Evolutionary conservation across 2,113 vertebrate species (phyloP).

Genomic region (Dissostichus mawsoni): DNA sequence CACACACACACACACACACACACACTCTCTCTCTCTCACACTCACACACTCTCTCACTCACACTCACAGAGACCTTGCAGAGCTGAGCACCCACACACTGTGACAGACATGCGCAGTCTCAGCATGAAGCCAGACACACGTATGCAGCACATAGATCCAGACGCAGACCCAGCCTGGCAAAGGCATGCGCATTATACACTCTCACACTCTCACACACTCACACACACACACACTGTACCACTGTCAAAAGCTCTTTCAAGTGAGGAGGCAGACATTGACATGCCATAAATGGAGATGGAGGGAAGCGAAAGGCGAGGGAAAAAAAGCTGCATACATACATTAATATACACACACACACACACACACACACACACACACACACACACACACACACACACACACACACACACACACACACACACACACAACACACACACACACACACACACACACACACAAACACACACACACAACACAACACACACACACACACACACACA

Average conservation of each 20-base stretch:
- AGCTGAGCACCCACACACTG: constrained; percentile 73
- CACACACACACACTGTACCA: constrained; percentile 43
- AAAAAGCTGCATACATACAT: constrained; percentile 70
- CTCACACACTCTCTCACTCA: neutral
- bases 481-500: constrained; percentile 27
- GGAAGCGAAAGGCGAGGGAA: constrained; percentile 41
- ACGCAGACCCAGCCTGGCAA: constrained; percentile 64
- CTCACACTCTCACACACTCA: constrained; percentile 16
- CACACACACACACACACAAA: constrained; percentile 36
- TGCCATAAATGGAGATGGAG: constrained; percentile 79
- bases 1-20: constrained; percentile 32
- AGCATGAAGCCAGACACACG: constrained; percentile 67
- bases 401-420: constrained; percentile 39
- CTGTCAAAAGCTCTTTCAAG: constrained; percentile 66
- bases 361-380: constrained; percentile 40
- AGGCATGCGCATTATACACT: constrained; percentile 61
- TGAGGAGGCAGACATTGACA: constrained; percentile 77
- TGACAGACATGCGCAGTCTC: constrained; percentile 75
- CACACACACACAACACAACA: constrained; percentile 42
- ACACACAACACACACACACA: constrained; percentile 26
- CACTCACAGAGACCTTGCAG: constrained; percentile 59
- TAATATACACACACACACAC: constrained; percentile 58
- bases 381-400: constrained; percentile 24
- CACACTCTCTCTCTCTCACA: too few relatives aligned
- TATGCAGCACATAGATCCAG: constrained; percentile 76